Evolutionary conservation across 1,140 invertebrate species (phyloP).

Genomic region (Dendroctonus ponderosae): DNA sequence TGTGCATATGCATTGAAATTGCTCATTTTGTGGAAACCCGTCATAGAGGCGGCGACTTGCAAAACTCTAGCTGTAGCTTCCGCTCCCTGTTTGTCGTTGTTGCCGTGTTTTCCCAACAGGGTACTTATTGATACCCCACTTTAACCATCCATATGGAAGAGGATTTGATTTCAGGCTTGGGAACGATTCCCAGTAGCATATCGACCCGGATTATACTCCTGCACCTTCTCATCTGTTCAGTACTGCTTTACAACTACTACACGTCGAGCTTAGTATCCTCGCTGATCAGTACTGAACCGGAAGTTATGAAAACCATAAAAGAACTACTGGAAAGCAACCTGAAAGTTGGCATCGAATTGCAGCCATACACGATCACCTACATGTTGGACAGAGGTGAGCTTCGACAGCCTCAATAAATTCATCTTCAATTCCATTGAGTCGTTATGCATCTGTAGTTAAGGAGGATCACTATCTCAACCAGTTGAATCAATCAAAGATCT

Average conservation of each 20-base stretch:
- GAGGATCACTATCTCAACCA: conserved; percentile 16
- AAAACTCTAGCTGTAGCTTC: neutral
- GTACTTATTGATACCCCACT: conserved; percentile 8
- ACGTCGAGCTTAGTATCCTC: conserved; percentile 50
- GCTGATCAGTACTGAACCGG: conserved; percentile 41
- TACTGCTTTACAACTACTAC: conserved; percentile 49
- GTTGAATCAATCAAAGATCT: conserved; percentile 34
- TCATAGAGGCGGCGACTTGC: neutral
- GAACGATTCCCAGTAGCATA: conserved; percentile 34
- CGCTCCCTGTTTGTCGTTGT: conserved; percentile 32
- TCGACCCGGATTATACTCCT: conserved; percentile 45
- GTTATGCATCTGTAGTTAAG: conserved; percentile 8
- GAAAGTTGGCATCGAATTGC: conserved; percentile 38
- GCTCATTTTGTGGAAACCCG: conserved; percentile 26
- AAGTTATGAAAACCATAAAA: conserved; percentile 35
- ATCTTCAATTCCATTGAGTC: neutral
- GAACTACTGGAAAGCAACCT: conserved; percentile 41
- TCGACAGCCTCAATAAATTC: conserved; percentile 11
- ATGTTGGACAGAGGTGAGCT: conserved; percentile 33
- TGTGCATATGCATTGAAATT: conserved; percentile 34
- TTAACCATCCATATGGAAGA: neutral
- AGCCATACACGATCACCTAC: conserved; percentile 39
- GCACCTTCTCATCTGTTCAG: conserved; percentile 43
- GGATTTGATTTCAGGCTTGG: conserved; percentile 35
- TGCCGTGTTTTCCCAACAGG: conserved; percentile 35